Evolutionary conservation across 1,140 invertebrate genomes (phyloP).

Genomic region (Adoxophyes honmai): DNA sequence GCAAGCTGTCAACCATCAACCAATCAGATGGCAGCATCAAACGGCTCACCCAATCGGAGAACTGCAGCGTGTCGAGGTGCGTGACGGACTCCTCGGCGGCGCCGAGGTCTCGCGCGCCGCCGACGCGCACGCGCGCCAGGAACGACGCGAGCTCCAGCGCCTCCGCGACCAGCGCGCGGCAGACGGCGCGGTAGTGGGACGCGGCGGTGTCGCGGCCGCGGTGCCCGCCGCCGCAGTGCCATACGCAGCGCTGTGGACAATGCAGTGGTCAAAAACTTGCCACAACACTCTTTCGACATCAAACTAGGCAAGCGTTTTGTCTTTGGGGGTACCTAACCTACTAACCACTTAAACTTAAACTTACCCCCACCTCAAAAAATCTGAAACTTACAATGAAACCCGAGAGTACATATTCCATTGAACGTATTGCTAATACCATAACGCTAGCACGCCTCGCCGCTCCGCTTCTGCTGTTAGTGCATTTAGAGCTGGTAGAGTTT

Average conservation of each 20-base stretch:
- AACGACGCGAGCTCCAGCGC: slow-evolving; percentile 93
- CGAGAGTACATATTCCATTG: no score
- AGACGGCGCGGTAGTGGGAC: slow-evolving; percentile 93
- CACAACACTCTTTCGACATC: no score
- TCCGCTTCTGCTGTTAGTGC: no score
- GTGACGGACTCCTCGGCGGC: slow-evolving; percentile 79
- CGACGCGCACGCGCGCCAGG: slow-evolving; percentile 87
- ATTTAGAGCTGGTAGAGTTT: no score
- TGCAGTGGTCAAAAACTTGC: slow-evolving; percentile 16
- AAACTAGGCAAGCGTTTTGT: no score
- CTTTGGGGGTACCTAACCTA: no score
- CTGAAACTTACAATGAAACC: no score
- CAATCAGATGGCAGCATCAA: not conserved
- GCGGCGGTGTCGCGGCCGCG: slow-evolving; percentile 81
- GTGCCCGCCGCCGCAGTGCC: slow-evolving; percentile 75
- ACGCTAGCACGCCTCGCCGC: no score
- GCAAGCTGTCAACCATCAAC: no score
- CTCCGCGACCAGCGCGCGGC: slow-evolving; percentile 93
- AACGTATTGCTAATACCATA: no score
- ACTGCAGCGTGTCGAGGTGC: slow-evolving; percentile 87
- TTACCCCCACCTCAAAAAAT: no score
- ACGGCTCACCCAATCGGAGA: slow-evolving; percentile 90
- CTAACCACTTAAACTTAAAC: no score
- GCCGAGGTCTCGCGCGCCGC: slow-evolving; percentile 79
- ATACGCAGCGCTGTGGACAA: slow-evolving; percentile 80